Base-by-base conservation (phyloP, 2,888 invertebrate species). In the Aphodius sticticus region DNA sequence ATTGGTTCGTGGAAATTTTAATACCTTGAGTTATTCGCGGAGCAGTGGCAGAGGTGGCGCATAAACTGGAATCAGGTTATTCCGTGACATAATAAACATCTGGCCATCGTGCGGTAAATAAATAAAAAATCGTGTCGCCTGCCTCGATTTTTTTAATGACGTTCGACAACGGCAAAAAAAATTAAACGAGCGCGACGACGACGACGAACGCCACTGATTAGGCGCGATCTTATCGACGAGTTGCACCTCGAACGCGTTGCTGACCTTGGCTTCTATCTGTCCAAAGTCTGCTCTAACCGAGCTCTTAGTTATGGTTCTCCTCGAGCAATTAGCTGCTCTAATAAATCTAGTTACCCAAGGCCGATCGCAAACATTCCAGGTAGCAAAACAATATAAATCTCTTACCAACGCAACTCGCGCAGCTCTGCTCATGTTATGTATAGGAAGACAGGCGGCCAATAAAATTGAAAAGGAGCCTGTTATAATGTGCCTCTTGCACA, bases 331-430 rank as follows among this genome's bases (percentile, higher is more conserved):
- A 83, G 82, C 80, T 81, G 82, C 81, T 82, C 80, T 80, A 79
- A 83, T 84, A 84, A 83, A 84, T 84, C 84, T 83, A 82, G 81
- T 81, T 80, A 79, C 75, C 81, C 82, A 83, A 84, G 83, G 83
- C 81, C 82, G 82, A 78, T 76, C 79, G 79, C 78, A 81, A 80
- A 80, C 80, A 80, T 80, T 80, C 77, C 78, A 15, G 53, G n/a
- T 36, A 72, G 69, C 77, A 80, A 80, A 80, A 80, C 80, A 80
- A 79, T 80, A 80, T 80, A 80, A 80, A 80, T 80, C 77, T 78
- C 53, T 77, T 35, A 72, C 80, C 78, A 78, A 80, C 76, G 78
- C 78, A 80, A 76, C 26, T 26, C 26, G 26, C 35, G 76, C 71
- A 71, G 71, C 16, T 70, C 16, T 16, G 16, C n/a, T 35, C n/a